Evolutionary conservation across 1,140 invertebrate genomes (phyloP).

Genomic region (Megalopta genalis): DNA sequence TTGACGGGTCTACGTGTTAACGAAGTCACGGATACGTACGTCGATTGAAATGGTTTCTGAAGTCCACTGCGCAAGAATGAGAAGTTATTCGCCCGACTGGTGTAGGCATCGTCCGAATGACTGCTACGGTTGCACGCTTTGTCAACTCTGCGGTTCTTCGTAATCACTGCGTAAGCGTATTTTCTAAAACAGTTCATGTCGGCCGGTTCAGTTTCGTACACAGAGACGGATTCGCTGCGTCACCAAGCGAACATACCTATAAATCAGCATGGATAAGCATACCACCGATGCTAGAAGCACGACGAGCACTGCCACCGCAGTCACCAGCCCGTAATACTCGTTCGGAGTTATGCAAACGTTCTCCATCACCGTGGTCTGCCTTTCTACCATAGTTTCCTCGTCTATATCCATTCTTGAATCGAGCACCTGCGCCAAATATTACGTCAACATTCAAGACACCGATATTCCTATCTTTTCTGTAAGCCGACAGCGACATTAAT

Average conservation of each 20-base stretch:
- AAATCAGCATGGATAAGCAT: slow-evolving; percentile 84
- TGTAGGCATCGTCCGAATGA: slow-evolving; percentile 68
- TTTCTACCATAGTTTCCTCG: slow-evolving; percentile 82
- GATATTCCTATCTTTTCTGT: too few species aligned
- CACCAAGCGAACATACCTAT: slow-evolving; percentile 80
- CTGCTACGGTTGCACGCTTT: slow-evolving; percentile 67
- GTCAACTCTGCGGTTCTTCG: slow-evolving; percentile 74
- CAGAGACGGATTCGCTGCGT: neutral
- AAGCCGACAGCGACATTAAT: too few species aligned
- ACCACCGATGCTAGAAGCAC: slow-evolving; percentile 85
- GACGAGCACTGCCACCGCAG: slow-evolving; percentile 85
- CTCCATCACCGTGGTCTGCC: slow-evolving; percentile 82
- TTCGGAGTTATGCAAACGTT: slow-evolving; percentile 86
- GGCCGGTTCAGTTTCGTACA: neutral
- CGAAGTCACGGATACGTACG: slow-evolving; percentile 57
- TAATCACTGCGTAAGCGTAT: slow-evolving; percentile 74
- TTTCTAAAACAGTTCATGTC: slow-evolving; percentile 64
- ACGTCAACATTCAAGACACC: neutral
- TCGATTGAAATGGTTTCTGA: slow-evolving; percentile 72
- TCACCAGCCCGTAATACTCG: slow-evolving; percentile 89
- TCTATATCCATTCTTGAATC: slow-evolving; percentile 87
- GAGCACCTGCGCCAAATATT: slow-evolving; percentile 79
- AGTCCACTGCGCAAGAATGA: slow-evolving; percentile 74
- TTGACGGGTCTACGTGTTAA: too few species aligned
- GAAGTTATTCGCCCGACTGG: slow-evolving; percentile 73